Conservation (phyloP, 2,797 vertebrate genomes). For the Choloepus didactylus region DNA sequence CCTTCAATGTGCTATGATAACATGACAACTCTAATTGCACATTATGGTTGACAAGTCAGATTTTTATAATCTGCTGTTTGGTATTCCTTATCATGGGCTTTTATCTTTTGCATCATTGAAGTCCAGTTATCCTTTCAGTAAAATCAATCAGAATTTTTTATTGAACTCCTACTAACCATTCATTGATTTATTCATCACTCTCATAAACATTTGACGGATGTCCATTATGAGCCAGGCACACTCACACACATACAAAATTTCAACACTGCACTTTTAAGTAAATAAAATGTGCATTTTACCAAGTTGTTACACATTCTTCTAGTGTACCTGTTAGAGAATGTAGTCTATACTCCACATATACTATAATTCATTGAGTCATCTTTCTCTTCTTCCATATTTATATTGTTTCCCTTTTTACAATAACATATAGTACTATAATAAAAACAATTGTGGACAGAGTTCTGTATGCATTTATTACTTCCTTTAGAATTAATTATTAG, state of each 20-base stretch:
- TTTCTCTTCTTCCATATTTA: not conserved
- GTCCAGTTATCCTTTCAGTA: not conserved
- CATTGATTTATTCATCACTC: not conserved
- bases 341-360: not conserved
- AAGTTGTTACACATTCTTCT: conserved; percentile 3
- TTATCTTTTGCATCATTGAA: not conserved
- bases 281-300: not conserved
- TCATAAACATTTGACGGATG: not conserved
- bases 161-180: not conserved
- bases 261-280: not conserved
- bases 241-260: not conserved
- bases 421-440: not conserved
- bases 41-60: not conserved
- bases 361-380: not conserved
- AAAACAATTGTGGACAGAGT: not conserved
- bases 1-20: not conserved
- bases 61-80: not conserved
- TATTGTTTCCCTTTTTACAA: not conserved
- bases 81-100: not conserved
- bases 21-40: not conserved
- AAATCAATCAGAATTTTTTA: not conserved
- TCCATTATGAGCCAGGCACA: not conserved
- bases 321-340: not conserved
- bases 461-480: not conserved
- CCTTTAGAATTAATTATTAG: not conserved